Percentiles rank a stretch among this genome's conserved stretches.
phyloP scores from a whole-genome alignment of 2,113 vertebrate genomes.

The Centropus bengalensis region DNA sequence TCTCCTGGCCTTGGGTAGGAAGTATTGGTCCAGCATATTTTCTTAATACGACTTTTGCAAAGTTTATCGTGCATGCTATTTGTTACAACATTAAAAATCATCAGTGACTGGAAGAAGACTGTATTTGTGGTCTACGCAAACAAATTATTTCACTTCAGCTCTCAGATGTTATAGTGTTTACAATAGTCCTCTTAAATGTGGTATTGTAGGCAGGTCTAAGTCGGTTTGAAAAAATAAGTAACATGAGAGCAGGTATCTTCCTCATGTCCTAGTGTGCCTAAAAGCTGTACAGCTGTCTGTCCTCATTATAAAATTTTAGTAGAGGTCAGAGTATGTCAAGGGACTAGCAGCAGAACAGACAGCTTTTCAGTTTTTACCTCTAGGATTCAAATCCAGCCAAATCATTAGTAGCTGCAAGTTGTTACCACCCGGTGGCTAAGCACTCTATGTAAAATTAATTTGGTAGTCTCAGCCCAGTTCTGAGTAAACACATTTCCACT shows the following conservation, averaged over 20 bases:
- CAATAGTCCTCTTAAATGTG: neutral
- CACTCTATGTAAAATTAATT: neutral
- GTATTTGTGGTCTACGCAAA: neutral
- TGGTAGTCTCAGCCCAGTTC: neutral
- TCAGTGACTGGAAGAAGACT: neutral
- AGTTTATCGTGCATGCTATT: neutral
- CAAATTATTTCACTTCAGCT: neutral
- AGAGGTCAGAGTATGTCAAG: neutral
- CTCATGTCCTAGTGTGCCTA: neutral
- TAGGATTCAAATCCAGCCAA: neutral
- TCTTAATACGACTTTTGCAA: neutral
- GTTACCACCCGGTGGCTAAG: constrained; percentile 32
- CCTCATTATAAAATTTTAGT: neutral
- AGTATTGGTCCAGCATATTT: neutral
- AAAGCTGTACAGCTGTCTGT: neutral
- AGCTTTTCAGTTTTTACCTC: neutral
- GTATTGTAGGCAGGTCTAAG: accelerated
- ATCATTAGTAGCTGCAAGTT: constrained; percentile 11
- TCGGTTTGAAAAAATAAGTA: neutral
- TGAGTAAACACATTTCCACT: constrained; percentile 23
- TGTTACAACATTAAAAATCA: neutral
- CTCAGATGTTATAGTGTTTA: neutral
- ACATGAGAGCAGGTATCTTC: neutral
- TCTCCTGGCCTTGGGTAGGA: neutral
- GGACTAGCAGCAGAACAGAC: neutral